Evolutionary conservation across 2,113 vertebrate genomes (phyloP).

Genomic region (Petromus typicus): DNA sequence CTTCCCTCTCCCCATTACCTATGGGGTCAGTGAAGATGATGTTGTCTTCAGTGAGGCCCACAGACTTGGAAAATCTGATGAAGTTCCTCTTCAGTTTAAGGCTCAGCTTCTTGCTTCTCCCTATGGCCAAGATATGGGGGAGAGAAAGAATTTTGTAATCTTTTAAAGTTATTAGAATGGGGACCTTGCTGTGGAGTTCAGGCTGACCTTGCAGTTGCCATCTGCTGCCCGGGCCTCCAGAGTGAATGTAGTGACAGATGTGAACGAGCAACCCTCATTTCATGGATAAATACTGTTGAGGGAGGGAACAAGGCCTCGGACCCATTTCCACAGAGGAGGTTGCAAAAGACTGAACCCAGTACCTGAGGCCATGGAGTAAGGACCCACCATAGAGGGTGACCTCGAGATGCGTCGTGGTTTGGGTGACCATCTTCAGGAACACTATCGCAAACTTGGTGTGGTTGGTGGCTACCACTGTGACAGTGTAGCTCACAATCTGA

Average conservation of each 20-base stretch:
- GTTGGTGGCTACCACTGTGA: slow-evolving; percentile 87
- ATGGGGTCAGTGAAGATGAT: slow-evolving; percentile 87
- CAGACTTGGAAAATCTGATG: slow-evolving; percentile 81
- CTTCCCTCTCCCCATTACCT: slow-evolving; percentile 82
- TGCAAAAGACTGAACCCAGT: not conserved
- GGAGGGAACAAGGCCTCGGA: not conserved
- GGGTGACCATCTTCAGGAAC: slow-evolving; percentile 86
- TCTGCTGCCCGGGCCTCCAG: not conserved
- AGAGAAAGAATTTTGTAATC: not conserved
- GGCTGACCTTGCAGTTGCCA: not conserved
- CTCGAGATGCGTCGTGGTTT: slow-evolving; percentile 81
- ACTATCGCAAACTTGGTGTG: slow-evolving; percentile 88
- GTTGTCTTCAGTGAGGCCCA: slow-evolving; percentile 86
- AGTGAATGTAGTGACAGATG: not conserved
- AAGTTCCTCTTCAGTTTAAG: slow-evolving; percentile 85
- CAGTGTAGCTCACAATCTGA: slow-evolving; percentile 86
- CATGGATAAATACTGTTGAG: not conserved
- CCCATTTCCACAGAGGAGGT: not conserved
- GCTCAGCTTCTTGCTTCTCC: slow-evolving; percentile 84
- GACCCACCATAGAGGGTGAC: slow-evolving; percentile 91
- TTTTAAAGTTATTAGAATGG: not conserved
- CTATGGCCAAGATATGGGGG: slow-evolving; percentile 78
- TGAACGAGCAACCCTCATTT: not conserved
- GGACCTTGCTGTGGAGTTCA: not conserved
- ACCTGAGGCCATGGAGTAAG: not conserved